Conservation (phyloP, 2,113 vertebrate genomes). For the Calonectris borealis region DNA sequence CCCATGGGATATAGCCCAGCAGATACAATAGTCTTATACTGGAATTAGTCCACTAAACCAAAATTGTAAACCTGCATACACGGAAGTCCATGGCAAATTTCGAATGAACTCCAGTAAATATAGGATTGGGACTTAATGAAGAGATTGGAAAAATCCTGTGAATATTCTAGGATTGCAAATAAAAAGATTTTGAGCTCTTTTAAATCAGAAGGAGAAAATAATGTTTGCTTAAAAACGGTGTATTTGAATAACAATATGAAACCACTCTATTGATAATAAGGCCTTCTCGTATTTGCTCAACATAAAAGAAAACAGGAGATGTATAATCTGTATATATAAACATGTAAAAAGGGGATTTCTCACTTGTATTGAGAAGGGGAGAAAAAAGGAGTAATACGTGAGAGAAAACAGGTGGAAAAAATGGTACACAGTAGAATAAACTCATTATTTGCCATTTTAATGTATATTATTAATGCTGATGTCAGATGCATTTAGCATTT, state of each 20-base stretch:
- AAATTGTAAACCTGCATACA: background rate
- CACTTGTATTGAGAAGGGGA: background rate
- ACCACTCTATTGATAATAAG: background rate
- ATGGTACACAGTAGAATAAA: background rate
- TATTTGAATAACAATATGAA: background rate
- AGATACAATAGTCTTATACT: background rate
- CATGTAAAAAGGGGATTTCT: background rate
- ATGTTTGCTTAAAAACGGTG: background rate
- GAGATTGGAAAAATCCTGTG: background rate
- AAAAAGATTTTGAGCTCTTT: background rate
- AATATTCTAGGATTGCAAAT: background rate
- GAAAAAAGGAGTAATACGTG: background rate
- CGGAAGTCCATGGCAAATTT: background rate
- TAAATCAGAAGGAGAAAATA: background rate
- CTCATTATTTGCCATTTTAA: background rate
- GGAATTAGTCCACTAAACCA: constrained; percentile 1
- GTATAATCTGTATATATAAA: background rate
- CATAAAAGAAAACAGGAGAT: background rate
- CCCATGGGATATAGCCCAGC: background rate
- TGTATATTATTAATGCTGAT: background rate
- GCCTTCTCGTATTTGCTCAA: background rate
- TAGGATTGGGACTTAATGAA: background rate
- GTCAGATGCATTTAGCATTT: background rate
- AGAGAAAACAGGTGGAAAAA: background rate
- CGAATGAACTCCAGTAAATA: background rate